phyloP scores from a whole-genome alignment of 2,113 vertebrate genomes.

The Trachemys scripta region DNA sequence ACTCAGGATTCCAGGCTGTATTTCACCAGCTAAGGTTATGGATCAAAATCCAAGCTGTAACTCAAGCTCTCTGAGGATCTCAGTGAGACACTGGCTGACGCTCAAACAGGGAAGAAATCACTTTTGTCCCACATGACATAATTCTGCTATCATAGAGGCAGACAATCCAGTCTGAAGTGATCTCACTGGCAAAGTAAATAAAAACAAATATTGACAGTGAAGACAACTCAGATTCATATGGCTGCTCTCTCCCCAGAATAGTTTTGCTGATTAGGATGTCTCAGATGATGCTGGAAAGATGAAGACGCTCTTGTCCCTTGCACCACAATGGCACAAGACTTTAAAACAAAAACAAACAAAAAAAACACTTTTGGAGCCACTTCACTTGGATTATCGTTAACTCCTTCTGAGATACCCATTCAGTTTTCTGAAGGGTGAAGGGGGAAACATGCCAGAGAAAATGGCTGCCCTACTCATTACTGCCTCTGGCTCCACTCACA shows the following conservation, averaged over 20 bases:
- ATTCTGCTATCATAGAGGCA: background rate
- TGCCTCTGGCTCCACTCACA: background rate
- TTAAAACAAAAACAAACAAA: background rate
- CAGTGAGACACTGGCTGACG: background rate
- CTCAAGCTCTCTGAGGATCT: background rate
- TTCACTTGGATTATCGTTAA: background rate
- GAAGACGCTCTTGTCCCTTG: background rate
- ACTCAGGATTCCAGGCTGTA: conserved; percentile 24
- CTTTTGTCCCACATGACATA: background rate
- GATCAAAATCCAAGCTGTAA: background rate
- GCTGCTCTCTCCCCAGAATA: background rate
- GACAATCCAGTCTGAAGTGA: background rate
- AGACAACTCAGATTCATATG: background rate
- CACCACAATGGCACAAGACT: background rate
- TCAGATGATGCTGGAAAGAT: background rate
- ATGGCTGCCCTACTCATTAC: background rate
- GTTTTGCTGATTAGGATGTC: background rate
- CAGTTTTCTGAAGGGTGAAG: background rate
- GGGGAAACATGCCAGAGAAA: background rate
- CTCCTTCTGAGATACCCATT: background rate
- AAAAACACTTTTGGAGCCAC: background rate
- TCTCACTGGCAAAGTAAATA: background rate
- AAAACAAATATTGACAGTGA: background rate
- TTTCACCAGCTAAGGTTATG: conserved; percentile 29
- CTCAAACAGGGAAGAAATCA: conserved; percentile 35